A percentile compares a stretch with the other conserved stretches of the same genome.
These are phyloP conservation scores for Drosophila quadrilineata DNA, from an alignment of 1,140 invertebrate species.

Conservation along the genomic window DNA sequence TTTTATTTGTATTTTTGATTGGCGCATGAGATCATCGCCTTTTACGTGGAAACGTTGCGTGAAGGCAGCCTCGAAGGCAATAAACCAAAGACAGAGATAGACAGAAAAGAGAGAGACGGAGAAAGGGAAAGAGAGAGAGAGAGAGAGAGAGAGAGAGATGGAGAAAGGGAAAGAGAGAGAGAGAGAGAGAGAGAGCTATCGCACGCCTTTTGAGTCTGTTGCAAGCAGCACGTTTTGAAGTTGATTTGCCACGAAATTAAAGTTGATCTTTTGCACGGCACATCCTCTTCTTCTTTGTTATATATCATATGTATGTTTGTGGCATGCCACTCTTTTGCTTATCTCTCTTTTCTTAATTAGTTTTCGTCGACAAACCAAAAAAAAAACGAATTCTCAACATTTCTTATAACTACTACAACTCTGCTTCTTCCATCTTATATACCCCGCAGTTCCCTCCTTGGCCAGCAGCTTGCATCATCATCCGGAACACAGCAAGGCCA, in stretches of 20 bases:
- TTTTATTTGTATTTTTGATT: conserved; percentile 47
- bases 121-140: not conserved
- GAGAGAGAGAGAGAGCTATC: not conserved
- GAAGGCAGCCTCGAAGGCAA: conserved; percentile 52
- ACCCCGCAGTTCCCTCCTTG: conserved; percentile 72
- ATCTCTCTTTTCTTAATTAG: conserved; percentile 66
- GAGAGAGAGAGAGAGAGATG: not conserved
- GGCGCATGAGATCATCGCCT: conserved; percentile 74
- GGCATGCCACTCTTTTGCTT: conserved; percentile 42
- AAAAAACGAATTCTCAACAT: not conserved
- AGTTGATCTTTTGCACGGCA: conserved; percentile 70
- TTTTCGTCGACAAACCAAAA: conserved; percentile 44
- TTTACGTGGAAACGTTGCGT: conserved; percentile 71
- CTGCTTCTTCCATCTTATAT: not conserved
- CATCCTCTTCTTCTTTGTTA: not conserved
- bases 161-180: not conserved
- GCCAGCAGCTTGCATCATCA: conserved; percentile 75
- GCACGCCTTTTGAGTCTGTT: too few relatives aligned
- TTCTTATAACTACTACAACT: not conserved
- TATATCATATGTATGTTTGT: conserved; percentile 16
- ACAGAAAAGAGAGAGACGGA: not conserved
- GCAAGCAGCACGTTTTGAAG: conserved; percentile 47
- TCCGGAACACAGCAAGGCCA: conserved; percentile 61
- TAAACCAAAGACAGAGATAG: conserved; percentile 12
- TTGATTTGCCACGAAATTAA: conserved; percentile 79